Conservation (phyloP, 2,113 vertebrate species). For the Nesoenas mayeri region DNA sequence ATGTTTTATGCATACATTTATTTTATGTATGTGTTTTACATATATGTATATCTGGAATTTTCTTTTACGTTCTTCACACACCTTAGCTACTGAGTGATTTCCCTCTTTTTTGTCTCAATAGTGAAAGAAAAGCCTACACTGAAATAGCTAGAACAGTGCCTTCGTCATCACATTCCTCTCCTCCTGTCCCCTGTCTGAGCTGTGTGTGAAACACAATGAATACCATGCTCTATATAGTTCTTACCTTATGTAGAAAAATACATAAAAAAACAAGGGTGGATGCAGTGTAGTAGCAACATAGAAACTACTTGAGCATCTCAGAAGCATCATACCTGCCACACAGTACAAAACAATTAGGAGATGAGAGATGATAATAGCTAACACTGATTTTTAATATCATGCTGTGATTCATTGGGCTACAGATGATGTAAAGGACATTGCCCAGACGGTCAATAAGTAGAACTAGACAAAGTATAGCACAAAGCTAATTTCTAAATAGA, state of each 20-base stretch:
- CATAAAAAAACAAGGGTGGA: neutral
- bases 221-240: neutral
- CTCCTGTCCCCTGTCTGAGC: neutral
- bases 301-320: neutral
- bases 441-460: constrained; percentile 33
- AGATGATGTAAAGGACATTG: constrained; percentile 20
- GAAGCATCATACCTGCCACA: neutral
- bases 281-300: neutral
- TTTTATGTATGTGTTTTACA: neutral
- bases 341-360: neutral
- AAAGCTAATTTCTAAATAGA: constrained; percentile 50
- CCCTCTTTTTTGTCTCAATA: neutral
- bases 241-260: neutral
- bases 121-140: neutral
- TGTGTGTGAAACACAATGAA: neutral
- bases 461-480: constrained; percentile 21
- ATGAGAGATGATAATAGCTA: neutral
- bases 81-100: neutral
- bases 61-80: neutral
- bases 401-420: constrained; percentile 13
- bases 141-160: neutral
- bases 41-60: neutral
- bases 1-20: neutral
- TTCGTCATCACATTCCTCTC: neutral
- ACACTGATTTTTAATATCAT: constrained; percentile 26